Conservation (phyloP, 2,113 vertebrate genomes). For the Setophaga coronata region DNA sequence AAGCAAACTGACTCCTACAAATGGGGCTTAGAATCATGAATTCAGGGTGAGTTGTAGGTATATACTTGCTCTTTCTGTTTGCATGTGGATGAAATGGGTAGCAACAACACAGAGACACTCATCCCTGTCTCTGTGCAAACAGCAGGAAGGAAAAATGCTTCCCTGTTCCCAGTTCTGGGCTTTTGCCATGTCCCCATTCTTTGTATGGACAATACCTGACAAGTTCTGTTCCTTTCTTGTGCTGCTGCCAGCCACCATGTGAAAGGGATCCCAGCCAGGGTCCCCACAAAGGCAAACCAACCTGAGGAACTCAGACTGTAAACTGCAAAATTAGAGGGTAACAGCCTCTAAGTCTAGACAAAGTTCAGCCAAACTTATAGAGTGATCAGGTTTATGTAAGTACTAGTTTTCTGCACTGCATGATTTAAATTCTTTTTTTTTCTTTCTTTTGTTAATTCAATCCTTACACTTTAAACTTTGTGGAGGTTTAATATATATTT, state of each 20-base stretch:
- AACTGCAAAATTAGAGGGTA: not conserved
- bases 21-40: not conserved
- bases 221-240: not conserved
- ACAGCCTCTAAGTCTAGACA: not conserved
- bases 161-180: not conserved
- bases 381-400: not conserved
- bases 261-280: not conserved
- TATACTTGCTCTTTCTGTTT: not conserved
- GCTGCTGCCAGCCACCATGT: accelerated
- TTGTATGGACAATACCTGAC: not conserved
- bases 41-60: not conserved
- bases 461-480: not conserved
- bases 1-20: not conserved
- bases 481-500: not conserved
- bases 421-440: not conserved
- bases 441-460: not conserved
- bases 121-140: not conserved
- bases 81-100: not conserved
- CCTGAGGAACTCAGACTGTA: not conserved
- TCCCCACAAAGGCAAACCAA: not conserved
- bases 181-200: not conserved
- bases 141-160: not conserved
- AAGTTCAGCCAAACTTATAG: not conserved
- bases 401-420: not conserved
- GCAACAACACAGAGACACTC: not conserved